Evolutionary conservation across 2,797 vertebrate genomes (phyloP), one percentile per base, ranked within the genome.

Genomic region (Stomatorhinus walkeri): DNA sequence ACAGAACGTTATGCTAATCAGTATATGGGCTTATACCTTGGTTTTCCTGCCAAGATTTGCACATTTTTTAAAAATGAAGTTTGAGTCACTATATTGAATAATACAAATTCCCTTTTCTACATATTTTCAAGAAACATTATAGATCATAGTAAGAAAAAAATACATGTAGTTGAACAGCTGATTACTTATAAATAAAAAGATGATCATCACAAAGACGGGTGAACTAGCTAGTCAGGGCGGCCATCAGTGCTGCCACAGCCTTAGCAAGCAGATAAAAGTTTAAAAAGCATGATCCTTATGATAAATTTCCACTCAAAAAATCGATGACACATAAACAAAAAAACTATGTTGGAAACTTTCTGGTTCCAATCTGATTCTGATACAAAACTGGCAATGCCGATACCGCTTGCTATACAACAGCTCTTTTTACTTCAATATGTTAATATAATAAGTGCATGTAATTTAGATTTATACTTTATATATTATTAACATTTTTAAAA

Each of bases 1-100:
- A n/a, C 40, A n/a, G 76, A 81, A 43, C 36, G 40, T 79, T 9
- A 43, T 19, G 16, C 36, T n/a, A 81, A 19, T 43, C 36, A 81
- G 40, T 43, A 43, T 81, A 46, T 46, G 2, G 19, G 19, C 40
- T 43, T 19, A 81, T 81, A n/a, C 76, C 22, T 46, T 9, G 40
- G 76, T 81, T 81, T 81, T 81, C 40, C 40, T 81, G 76, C 72
- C 72, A 43, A 46, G 72, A 46, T 79, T 79, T 43, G 64, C 68
- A 36, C 76, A 81, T 43, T n/a, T 79, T 36, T n/a, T 1, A 0
- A 10, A 79, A 81, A 81, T 81, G 76, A n/a, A 81, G 36, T 68
- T 68, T 68, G 14, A 36, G 16, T 19, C 32, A 79, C 16, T 79
- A 79, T n/a, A 79, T 43, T 79, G 72, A 36, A 43, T 43, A 79